Conservation (phyloP, 1,140 invertebrate species). For the Heliconius himera region DNA sequence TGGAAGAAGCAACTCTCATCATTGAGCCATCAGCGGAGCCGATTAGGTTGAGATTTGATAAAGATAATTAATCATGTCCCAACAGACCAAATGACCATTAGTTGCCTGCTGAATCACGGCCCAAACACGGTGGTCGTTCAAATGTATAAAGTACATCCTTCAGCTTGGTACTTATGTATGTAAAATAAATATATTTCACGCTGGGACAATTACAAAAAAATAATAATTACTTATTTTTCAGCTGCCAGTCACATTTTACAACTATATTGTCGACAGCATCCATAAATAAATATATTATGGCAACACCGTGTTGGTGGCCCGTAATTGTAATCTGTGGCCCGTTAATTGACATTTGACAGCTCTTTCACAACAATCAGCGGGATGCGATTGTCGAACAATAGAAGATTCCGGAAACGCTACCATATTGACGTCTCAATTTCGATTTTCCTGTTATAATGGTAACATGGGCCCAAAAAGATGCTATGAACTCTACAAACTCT, state of each 20-base stretch:
- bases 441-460: constrained; percentile 50
- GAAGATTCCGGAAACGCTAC: constrained; percentile 54
- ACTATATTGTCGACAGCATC: not conserved
- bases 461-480: not conserved
- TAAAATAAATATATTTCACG: not conserved
- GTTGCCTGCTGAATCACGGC: constrained; percentile 66
- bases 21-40: constrained; percentile 64
- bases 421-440: constrained; percentile 71
- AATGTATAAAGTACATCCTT: constrained; percentile 38
- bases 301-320: constrained; percentile 50
- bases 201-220: not conserved
- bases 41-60: constrained; percentile 62
- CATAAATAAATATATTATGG: not conserved
- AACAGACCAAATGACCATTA: constrained; percentile 74
- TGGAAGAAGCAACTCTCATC: constrained; percentile 60
- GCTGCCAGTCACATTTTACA: constrained; percentile 42
- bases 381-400: constrained; percentile 54
- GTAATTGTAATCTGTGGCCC: constrained; percentile 57
- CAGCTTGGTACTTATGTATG: constrained; percentile 11
- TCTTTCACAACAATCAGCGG: constrained; percentile 77
- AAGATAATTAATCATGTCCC: constrained; percentile 74
- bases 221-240: constrained; percentile 26
- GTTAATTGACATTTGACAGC: constrained; percentile 71
- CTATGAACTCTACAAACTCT: not conserved
- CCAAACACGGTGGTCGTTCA: constrained; percentile 59